Percentiles rank a stretch among this genome's conserved stretches.
phyloP scores from a whole-genome alignment of 2,797 vertebrate genomes.

The Odontamblyopus rebecca region DNA sequence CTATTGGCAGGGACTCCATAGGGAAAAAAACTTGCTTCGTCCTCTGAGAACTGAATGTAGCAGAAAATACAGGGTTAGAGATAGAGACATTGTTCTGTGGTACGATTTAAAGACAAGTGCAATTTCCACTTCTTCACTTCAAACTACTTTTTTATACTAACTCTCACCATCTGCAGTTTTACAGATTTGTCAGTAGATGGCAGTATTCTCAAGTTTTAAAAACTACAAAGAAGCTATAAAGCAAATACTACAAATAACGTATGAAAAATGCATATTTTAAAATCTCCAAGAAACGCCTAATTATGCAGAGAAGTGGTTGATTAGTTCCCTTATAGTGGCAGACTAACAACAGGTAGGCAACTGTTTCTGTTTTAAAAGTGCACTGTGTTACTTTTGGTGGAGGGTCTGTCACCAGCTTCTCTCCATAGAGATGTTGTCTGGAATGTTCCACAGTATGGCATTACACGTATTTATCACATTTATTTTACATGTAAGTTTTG shows the following conservation, averaged over 20 bases:
- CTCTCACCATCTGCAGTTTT: conserved; percentile 10
- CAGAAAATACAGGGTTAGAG: neutral
- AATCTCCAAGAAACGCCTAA: too few relatives aligned
- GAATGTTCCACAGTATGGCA: too few relatives aligned
- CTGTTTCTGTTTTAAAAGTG: too few relatives aligned
- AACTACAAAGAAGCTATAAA: neutral
- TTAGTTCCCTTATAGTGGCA: neutral
- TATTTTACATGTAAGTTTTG: too few relatives aligned
- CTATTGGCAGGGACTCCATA: conserved; percentile 31
- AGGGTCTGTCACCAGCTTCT: too few relatives aligned
- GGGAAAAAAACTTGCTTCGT: conserved; percentile 8
- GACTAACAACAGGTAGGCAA: too few relatives aligned
- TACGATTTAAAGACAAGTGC: neutral
- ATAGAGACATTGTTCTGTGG: conserved; percentile 18
- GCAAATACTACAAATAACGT: too few relatives aligned
- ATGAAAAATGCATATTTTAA: too few relatives aligned
- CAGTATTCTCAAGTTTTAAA: neutral
- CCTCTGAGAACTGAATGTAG: conserved; percentile 27
- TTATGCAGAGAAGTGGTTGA: neutral
- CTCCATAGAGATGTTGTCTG: too few relatives aligned
- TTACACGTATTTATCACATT: too few relatives aligned
- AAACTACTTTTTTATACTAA: neutral
- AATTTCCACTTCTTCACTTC: neutral
- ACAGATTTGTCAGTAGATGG: conserved; percentile 41
- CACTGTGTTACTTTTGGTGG: too few relatives aligned